phyloP scores from a whole-genome alignment of 1,140 invertebrate genomes.

The Venturia canescens region DNA sequence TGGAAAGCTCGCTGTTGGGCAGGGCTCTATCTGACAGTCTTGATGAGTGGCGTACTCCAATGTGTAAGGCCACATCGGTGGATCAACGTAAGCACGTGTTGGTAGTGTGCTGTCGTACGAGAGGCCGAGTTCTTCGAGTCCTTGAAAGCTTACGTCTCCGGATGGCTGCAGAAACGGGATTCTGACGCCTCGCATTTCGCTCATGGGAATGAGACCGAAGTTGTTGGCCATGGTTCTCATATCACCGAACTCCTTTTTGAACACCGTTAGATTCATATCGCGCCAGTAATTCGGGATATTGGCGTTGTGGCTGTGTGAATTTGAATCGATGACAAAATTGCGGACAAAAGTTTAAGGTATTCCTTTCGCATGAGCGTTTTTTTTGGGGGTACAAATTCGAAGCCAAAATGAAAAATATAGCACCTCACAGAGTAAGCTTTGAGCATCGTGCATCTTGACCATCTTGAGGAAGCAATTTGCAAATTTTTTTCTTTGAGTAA shows the following conservation, averaged over 20 bases:
- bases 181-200: conserved; percentile 75
- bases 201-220: conserved; percentile 79
- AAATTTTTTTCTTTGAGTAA: too few relatives aligned
- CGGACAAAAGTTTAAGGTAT: background rate
- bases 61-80: conserved; percentile 85
- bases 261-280: conserved; percentile 69
- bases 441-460: too few relatives aligned
- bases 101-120: conserved; percentile 83
- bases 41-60: conserved; percentile 80
- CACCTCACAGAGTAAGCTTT: too few relatives aligned
- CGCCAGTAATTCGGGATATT: conserved; percentile 75
- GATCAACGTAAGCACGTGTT: conserved; percentile 76
- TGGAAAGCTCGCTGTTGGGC: conserved; percentile 80
- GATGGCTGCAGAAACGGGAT: conserved; percentile 83
- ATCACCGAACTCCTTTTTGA: conserved; percentile 79
- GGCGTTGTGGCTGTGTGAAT: conserved; percentile 42
- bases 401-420: too few relatives aligned
- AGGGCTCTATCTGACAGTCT: conserved; percentile 82
- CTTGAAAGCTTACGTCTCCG: conserved; percentile 78
- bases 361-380: too few relatives aligned
- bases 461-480: too few relatives aligned
- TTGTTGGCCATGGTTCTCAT: conserved; percentile 76
- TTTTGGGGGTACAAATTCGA: too few relatives aligned
- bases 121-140: conserved; percentile 75
- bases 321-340: background rate